These are phyloP conservation scores for Patella pellucida DNA, from an alignment of 2,888 invertebrate genomes.

Conservation along the genomic window DNA sequence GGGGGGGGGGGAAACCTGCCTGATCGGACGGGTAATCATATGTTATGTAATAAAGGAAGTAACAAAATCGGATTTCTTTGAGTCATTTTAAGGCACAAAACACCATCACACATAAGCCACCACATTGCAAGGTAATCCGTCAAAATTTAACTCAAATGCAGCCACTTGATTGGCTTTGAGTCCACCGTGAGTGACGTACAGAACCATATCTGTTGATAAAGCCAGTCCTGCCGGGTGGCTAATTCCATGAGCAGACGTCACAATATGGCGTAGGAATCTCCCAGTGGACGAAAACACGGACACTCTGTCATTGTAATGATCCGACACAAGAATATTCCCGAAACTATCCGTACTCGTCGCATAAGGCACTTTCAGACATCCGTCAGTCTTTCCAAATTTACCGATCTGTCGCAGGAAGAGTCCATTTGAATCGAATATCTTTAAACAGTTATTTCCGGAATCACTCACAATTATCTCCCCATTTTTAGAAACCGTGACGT, in stretches of 20 bases:
- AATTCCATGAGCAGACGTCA: conserved; percentile 41
- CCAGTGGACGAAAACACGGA: conserved; percentile 52
- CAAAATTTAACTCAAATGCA: conserved; percentile 32
- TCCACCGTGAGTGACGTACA: conserved; percentile 45
- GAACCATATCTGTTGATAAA: conserved; percentile 37
- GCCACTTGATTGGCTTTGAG: conserved; percentile 46
- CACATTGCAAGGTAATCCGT: not conserved
- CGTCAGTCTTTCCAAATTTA: conserved; percentile 71
- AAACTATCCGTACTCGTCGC: conserved; percentile 72
- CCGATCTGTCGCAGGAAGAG: conserved; percentile 72
- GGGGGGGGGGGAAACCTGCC: too few relatives aligned
- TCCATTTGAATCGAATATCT: conserved; percentile 71
- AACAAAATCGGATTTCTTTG: too few relatives aligned
- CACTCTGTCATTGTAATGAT: conserved; percentile 72
- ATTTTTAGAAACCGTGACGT: conserved; percentile 70
- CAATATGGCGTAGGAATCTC: conserved; percentile 51
- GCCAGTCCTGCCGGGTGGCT: conserved; percentile 47
- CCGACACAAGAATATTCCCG: conserved; percentile 73
- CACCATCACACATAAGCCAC: not conserved
- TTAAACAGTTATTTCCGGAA: conserved; percentile 73
- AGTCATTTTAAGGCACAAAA: too few relatives aligned
- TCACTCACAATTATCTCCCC: conserved; percentile 72
- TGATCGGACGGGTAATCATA: too few relatives aligned
- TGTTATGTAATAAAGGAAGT: too few relatives aligned
- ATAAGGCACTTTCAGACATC: conserved; percentile 73